Conservation (phyloP, 2,113 vertebrate species). For the Reinhardtius hippoglossoides region DNA sequence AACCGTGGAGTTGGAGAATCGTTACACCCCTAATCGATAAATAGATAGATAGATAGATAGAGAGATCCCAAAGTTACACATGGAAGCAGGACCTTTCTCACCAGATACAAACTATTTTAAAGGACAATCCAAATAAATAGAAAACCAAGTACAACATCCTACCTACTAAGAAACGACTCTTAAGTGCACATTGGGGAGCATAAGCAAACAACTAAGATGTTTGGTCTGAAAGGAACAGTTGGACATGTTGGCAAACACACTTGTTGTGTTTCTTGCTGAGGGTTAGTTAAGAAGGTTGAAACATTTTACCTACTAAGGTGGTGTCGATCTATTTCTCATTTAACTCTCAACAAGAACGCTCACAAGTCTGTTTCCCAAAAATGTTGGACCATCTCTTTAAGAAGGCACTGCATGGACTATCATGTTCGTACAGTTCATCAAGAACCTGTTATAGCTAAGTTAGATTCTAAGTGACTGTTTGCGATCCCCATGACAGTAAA, state of each 20-base stretch:
- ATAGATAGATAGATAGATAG: not conserved
- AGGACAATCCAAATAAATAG: conserved; percentile 67
- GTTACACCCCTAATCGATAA: not conserved
- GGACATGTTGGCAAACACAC: not conserved
- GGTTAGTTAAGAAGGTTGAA: not conserved
- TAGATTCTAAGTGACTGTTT: not conserved
- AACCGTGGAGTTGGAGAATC: not conserved
- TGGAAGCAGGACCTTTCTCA: conserved; percentile 21
- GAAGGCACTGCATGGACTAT: conserved; percentile 49
- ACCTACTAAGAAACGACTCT: conserved; percentile 25
- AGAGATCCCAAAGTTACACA: conserved; percentile 7
- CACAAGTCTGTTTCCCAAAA: conserved; percentile 7
- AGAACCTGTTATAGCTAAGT: conserved; percentile 40
- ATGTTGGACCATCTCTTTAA: conserved; percentile 30
- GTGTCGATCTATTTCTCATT: not conserved
- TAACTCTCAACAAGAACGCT: not conserved
- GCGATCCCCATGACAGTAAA: not conserved
- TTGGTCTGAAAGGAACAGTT: conserved; percentile 24
- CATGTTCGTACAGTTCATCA: conserved; percentile 46
- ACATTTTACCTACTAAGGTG: not conserved
- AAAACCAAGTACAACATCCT: conserved; percentile 37
- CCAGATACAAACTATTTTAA: conserved; percentile 38
- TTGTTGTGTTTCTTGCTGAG: not conserved
- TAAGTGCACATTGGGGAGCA: conserved; percentile 47
- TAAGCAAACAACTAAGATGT: not conserved